These are phyloP conservation scores for Triplophysa tibetana DNA, from an alignment of 2,113 vertebrate genomes.

Conservation along the genomic window DNA sequence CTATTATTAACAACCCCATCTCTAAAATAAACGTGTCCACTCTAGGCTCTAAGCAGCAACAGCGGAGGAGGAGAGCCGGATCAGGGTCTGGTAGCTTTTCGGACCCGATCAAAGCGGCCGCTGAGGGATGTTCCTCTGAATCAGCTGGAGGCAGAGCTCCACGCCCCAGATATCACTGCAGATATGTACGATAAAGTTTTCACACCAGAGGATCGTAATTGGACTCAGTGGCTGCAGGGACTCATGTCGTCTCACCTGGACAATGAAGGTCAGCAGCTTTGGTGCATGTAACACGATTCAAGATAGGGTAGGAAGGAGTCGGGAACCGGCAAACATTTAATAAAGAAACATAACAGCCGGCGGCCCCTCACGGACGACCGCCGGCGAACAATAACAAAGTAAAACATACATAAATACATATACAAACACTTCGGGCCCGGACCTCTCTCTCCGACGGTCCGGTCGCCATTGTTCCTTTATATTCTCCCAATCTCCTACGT, in stretches of 20 bases:
- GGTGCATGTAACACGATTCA: no score
- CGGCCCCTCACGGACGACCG: no score
- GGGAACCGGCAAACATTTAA: no score
- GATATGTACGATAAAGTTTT: conserved; percentile 88
- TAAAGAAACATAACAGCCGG: no score
- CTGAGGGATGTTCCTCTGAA: conserved; percentile 87
- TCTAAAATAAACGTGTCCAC: not conserved
- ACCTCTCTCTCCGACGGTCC: no score
- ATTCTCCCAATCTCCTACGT: no score
- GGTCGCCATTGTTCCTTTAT: no score
- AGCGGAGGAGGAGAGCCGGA: conserved; percentile 62
- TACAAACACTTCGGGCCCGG: no score
- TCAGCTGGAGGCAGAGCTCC: conserved; percentile 89
- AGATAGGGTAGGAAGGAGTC: no score
- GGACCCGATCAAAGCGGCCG: conserved; percentile 88
- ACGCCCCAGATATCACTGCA: conserved; percentile 87
- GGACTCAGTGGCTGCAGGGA: conserved; percentile 89
- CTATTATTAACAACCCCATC: not conserved
- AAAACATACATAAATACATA: no score
- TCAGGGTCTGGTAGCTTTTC: conserved; percentile 82
- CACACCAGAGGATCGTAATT: conserved; percentile 84
- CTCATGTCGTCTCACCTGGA: conserved; percentile 84
- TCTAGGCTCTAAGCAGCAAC: conserved; percentile 51
- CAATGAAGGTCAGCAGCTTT: conserved; percentile 77
- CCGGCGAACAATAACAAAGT: no score